These are phyloP conservation scores for Synanthedon andrenaeformis DNA, from an alignment of 2,888 invertebrate genomes.

Conservation along the genomic window DNA sequence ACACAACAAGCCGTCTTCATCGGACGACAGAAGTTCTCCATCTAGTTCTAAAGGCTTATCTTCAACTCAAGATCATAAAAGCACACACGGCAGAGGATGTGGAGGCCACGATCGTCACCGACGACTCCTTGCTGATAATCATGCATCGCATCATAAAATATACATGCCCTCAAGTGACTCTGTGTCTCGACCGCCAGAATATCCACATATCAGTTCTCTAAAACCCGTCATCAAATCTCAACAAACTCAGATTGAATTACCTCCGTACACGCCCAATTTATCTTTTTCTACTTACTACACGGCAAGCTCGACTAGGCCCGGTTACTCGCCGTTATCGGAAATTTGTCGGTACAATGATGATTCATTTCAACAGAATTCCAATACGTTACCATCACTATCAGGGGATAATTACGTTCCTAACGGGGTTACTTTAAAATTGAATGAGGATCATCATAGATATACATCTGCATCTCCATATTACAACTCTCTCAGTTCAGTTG, in stretches of 20 bases:
- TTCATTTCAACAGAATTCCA: constrained; percentile 49
- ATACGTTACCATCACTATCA: constrained; percentile 34
- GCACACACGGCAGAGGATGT: constrained; percentile 55
- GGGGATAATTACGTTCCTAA: constrained; percentile 59
- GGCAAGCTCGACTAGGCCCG: constrained; percentile 33
- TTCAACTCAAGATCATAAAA: constrained; percentile 51
- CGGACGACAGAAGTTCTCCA: constrained; percentile 47
- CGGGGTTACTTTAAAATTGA: constrained; percentile 48
- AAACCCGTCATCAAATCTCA: constrained; percentile 51
- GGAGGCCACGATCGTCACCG: constrained; percentile 58
- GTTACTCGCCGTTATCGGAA: constrained; percentile 60
- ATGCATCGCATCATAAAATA: constrained; percentile 49
- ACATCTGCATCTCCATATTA: constrained; percentile 38
- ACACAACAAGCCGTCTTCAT: constrained; percentile 56
- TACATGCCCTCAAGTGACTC: constrained; percentile 39
- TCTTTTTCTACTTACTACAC: constrained; percentile 55
- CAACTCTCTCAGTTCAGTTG: constrained; percentile 34
- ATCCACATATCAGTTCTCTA: constrained; percentile 34
- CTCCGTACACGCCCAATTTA: constrained; percentile 55
- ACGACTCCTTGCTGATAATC: constrained; percentile 48
- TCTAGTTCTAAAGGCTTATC: constrained; percentile 54
- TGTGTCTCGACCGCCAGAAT: constrained; percentile 44
- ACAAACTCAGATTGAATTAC: constrained; percentile 36
- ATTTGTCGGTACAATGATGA: constrained; percentile 64
- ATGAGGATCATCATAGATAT: constrained; percentile 47